Conservation (phyloP, 2,888 invertebrate species). For the Epistrophella euchroma region DNA sequence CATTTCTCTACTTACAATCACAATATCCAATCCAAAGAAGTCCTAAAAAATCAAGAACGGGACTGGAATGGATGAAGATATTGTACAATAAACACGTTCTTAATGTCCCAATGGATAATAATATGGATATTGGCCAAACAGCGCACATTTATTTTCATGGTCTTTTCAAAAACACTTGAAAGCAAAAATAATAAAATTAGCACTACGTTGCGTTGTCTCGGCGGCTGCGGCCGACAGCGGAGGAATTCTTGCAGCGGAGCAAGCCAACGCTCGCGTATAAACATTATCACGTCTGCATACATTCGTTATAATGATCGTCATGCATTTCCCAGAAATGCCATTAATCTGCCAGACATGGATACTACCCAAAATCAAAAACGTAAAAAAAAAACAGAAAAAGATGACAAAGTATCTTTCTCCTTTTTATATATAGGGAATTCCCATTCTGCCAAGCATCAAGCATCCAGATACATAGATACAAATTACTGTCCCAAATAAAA, state of each 20-base stretch:
- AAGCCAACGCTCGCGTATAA: constrained; percentile 12
- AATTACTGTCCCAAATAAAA: constrained; percentile 48
- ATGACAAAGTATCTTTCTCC: constrained; percentile 31
- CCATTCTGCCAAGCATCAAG: constrained; percentile 19
- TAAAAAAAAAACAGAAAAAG: neutral
- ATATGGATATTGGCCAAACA: constrained; percentile 53
- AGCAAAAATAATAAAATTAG: constrained; percentile 27
- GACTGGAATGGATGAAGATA: neutral
- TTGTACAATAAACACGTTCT: neutral
- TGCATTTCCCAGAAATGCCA: constrained; percentile 66
- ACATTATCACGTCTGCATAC: constrained; percentile 7
- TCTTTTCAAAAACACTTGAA: constrained; percentile 9
- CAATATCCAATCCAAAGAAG: constrained; percentile 11
- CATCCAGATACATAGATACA: too few species aligned
- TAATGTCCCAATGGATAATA: constrained; percentile 10
- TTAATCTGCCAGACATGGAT: constrained; percentile 51
- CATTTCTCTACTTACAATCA: neutral
- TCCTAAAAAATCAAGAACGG: neutral
- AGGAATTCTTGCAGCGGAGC: neutral
- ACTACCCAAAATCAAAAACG: neutral
- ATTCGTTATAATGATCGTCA: neutral
- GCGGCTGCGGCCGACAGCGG: neutral
- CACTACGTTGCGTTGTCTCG: constrained; percentile 30
- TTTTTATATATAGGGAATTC: constrained; percentile 53
- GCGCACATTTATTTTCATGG: constrained; percentile 28